A percentile compares a stretch with the other conserved stretches of the same genome.
Conservation (phyloP, 1,140 invertebrate species). For the Onthophagus taurus region DNA sequence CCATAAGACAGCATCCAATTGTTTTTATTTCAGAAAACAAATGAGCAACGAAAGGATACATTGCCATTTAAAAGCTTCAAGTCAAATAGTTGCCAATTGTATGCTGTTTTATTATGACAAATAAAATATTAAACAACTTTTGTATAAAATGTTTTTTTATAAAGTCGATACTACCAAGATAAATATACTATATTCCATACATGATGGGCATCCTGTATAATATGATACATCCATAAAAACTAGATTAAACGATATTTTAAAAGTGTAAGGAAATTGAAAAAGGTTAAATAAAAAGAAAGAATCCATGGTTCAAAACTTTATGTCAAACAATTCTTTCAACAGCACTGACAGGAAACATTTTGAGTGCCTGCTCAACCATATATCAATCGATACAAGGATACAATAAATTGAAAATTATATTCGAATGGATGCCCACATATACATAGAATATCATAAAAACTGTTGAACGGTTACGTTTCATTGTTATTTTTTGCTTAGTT, state of each 20-base stretch:
- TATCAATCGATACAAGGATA: not conserved
- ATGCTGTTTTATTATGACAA: not conserved
- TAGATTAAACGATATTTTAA: not conserved
- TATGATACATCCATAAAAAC: too few species aligned
- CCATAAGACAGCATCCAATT: too few species aligned
- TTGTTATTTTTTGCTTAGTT: too few species aligned
- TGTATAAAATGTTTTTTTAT: too few species aligned
- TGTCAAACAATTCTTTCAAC: constrained; percentile 26
- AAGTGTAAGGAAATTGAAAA: not conserved
- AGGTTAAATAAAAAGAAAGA: constrained; percentile 9
- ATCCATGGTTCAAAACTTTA: constrained; percentile 16
- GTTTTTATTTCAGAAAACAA: too few species aligned
- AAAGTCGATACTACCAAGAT: not conserved
- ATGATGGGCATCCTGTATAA: too few species aligned
- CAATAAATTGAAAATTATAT: constrained; percentile 9
- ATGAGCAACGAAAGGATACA: too few species aligned
- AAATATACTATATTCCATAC: not conserved
- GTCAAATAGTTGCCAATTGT: not conserved
- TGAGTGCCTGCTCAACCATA: constrained; percentile 9
- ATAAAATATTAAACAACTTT: too few species aligned
- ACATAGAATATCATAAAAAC: constrained; percentile 15
- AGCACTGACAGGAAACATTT: constrained; percentile 19
- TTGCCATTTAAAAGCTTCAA: not conserved
- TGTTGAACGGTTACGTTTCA: constrained; percentile 29
- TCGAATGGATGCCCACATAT: constrained; percentile 12